Conservation (phyloP, 2,888 invertebrate genomes). For the Sialis lutaria region DNA sequence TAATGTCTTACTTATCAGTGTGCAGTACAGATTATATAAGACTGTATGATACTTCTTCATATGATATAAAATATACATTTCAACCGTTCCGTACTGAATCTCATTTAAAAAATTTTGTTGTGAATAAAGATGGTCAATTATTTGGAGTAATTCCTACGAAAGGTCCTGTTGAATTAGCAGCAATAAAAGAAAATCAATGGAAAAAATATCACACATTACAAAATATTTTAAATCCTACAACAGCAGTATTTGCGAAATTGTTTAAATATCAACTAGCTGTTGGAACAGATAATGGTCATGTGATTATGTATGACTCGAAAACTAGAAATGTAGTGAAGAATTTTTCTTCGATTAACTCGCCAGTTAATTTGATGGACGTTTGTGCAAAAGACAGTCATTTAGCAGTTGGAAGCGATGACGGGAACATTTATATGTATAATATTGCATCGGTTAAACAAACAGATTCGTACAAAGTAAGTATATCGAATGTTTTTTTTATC, state of each 20-base stretch:
- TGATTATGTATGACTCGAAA: conserved; percentile 4
- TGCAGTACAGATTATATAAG: conserved; percentile 32
- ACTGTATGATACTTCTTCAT: conserved; percentile 33
- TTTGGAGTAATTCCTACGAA: conserved; percentile 20
- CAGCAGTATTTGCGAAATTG: conserved; percentile 21
- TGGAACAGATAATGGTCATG: not conserved
- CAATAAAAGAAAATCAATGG: conserved; percentile 19
- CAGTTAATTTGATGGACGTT: conserved; percentile 28
- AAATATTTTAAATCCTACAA: conserved; percentile 20
- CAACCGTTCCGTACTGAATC: conserved; percentile 17
- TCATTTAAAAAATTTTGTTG: conserved; percentile 17
- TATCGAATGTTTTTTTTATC: too few relatives aligned
- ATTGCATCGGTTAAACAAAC: conserved; percentile 12
- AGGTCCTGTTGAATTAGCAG: conserved; percentile 21
- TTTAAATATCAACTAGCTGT: conserved; percentile 19
- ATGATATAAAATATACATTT: conserved; percentile 25
- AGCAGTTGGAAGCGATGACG: conserved; percentile 30
- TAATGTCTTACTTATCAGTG: conserved; percentile 36
- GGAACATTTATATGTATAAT: conserved; percentile 31
- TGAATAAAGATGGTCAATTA: conserved; percentile 24
- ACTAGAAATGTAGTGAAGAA: conserved; percentile 1
- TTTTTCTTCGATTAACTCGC: conserved; percentile 13
- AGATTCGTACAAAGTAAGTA: not conserved
- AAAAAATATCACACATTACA: conserved; percentile 20
- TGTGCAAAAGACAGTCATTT: conserved; percentile 31